Evolutionary conservation across 2,888 invertebrate genomes (phyloP).

Genomic region (Tortricodes alternella): DNA sequence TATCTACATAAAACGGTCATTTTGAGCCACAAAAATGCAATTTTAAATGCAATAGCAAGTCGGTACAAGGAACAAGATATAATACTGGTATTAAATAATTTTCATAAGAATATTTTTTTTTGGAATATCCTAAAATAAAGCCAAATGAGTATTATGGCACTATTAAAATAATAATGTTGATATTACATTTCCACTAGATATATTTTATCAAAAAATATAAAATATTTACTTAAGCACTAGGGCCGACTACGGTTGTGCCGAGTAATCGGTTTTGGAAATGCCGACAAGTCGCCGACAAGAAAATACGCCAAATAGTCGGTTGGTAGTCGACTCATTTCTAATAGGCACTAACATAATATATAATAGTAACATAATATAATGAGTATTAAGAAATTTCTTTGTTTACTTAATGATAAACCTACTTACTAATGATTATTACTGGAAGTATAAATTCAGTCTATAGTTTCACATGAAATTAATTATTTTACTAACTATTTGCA

Average conservation of each 20-base stretch:
- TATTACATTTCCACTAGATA: too few species aligned
- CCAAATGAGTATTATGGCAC: conserved; percentile 16
- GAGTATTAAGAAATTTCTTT: conserved; percentile 26
- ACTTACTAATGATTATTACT: too few species aligned
- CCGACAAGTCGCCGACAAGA: too few species aligned
- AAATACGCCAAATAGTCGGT: too few species aligned
- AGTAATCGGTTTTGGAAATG: too few species aligned
- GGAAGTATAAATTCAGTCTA: conserved; percentile 24
- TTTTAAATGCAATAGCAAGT: neutral
- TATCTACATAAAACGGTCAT: too few species aligned
- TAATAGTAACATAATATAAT: conserved; percentile 16
- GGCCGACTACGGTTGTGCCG: too few species aligned
- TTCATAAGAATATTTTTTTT: neutral
- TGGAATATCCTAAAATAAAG: neutral
- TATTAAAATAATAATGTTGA: neutral
- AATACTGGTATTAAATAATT: conserved; percentile 12
- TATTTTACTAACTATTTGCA: too few species aligned
- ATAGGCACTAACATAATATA: neutral
- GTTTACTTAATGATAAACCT: conserved; percentile 6
- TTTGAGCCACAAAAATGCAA: neutral
- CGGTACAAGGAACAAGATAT: conserved; percentile 17
- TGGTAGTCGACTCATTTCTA: too few species aligned
- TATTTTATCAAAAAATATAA: too few species aligned
- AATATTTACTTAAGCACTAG: too few species aligned
- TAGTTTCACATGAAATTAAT: conserved; percentile 7